Conservation (phyloP, 2,888 invertebrate species). For the Ichneumoninae sp. region DNA sequence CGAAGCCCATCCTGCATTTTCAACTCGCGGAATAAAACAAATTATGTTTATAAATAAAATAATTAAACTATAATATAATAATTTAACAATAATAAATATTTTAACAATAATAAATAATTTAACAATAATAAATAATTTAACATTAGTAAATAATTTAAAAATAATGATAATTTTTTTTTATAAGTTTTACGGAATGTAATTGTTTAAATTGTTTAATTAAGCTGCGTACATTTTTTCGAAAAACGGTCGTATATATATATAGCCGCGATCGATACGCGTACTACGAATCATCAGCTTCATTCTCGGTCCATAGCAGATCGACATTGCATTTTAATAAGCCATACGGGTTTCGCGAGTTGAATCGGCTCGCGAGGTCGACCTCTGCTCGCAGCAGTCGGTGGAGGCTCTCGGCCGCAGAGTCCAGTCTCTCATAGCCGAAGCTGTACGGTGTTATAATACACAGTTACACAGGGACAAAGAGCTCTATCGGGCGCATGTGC, state of each 20-base stretch:
- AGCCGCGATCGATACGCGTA: neutral
- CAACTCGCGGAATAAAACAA: neutral
- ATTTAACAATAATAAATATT: no score
- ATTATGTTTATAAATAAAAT: neutral
- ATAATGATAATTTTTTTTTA: no score
- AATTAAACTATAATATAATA: neutral
- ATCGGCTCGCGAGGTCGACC: constrained; percentile 48
- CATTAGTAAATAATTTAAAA: no score
- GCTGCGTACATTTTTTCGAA: no score
- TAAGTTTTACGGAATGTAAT: no score
- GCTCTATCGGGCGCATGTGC: constrained; percentile 14
- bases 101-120: no score
- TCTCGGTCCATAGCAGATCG: neutral
- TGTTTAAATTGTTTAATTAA: no score
- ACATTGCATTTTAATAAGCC: constrained; percentile 38
- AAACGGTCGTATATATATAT: neutral
- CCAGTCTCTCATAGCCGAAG: constrained; percentile 15
- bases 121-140: no score
- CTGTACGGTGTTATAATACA: constrained; percentile 7
- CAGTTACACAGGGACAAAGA: constrained; percentile 45
- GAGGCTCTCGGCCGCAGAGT: constrained; percentile 15
- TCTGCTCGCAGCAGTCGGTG: constrained; percentile 8
- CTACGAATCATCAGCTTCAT: neutral
- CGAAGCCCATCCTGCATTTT: constrained; percentile 7
- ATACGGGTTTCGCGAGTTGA: constrained; percentile 43